Conservation (phyloP, 1,140 invertebrate genomes). For the Littorina saxatilis region DNA sequence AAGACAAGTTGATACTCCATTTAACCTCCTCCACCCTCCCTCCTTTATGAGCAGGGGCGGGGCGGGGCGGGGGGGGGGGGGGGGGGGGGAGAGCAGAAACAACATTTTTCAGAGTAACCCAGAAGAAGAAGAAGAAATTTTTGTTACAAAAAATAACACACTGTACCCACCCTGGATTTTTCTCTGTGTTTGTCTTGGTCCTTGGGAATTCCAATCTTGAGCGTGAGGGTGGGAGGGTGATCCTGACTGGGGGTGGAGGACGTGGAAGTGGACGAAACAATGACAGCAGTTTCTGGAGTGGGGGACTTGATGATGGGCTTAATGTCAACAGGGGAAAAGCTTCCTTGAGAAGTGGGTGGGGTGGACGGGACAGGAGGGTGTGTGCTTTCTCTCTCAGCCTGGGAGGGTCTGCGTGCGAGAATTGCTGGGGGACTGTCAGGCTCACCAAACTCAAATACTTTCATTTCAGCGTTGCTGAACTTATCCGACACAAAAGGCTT, state of each 20-base stretch:
- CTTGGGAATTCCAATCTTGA: slow-evolving; percentile 38
- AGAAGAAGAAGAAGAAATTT: background rate
- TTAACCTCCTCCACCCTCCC: too few relatives aligned
- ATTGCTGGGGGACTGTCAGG: slow-evolving; percentile 46
- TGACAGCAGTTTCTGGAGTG: slow-evolving; percentile 25
- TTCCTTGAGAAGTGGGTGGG: background rate
- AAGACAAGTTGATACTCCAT: too few relatives aligned
- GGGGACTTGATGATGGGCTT: slow-evolving; percentile 21
- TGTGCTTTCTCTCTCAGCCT: slow-evolving; percentile 7
- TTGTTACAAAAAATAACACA: background rate
- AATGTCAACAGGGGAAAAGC: slow-evolving; percentile 1
- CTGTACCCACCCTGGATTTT: slow-evolving; percentile 11
- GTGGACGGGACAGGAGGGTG: background rate
- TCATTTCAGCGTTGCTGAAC: slow-evolving; percentile 45
- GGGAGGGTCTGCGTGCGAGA: slow-evolving; percentile 18
- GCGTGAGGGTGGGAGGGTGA: slow-evolving; percentile 28
- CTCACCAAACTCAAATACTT: slow-evolving; percentile 51
- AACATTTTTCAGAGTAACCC: too few relatives aligned
- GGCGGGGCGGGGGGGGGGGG: too few relatives aligned
- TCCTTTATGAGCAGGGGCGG: too few relatives aligned
- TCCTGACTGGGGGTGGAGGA: slow-evolving; percentile 26
- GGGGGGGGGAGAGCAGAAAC: too few relatives aligned
- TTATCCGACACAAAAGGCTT: slow-evolving; percentile 52
- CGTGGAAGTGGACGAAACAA: slow-evolving; percentile 13
- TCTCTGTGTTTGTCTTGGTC: slow-evolving; percentile 40